These are phyloP conservation scores for Drosophila kuntzei DNA, from an alignment of 2,888 invertebrate species.

Conservation along the genomic window DNA sequence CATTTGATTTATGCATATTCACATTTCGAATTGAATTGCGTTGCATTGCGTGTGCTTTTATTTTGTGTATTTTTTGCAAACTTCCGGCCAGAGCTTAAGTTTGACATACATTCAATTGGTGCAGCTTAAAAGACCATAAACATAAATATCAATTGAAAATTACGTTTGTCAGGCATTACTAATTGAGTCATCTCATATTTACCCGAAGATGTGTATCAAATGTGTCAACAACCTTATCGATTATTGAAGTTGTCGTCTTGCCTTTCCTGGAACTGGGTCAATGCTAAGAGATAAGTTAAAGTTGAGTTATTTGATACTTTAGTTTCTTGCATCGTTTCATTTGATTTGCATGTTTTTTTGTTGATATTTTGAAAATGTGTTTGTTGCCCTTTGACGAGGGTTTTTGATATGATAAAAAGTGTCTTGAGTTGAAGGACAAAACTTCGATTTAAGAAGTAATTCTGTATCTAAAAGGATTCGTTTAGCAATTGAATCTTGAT, in stretches of 20 bases:
- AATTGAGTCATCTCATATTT: conserved; percentile 54
- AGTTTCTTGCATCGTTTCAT: conserved; percentile 34
- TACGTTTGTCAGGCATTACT: conserved; percentile 10
- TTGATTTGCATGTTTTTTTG: conserved; percentile 45
- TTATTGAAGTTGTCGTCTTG: conserved; percentile 40
- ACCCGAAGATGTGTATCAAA: conserved; percentile 36
- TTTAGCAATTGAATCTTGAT: neutral
- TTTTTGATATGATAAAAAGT: conserved; percentile 3
- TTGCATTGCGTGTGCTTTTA: conserved; percentile 25
- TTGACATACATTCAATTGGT: conserved; percentile 70
- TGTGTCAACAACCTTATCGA: conserved; percentile 41
- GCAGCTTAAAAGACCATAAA: conserved; percentile 63
- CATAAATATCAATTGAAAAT: conserved; percentile 12
- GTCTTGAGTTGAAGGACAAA: neutral
- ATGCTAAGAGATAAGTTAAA: conserved; percentile 58
- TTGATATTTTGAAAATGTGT: conserved; percentile 26
- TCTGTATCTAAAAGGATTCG: neutral
- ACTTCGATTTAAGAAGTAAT: neutral
- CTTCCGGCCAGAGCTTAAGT: conserved; percentile 61
- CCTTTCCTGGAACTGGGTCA: conserved; percentile 76
- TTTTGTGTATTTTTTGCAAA: conserved; percentile 47
- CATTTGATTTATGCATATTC: conserved; percentile 76
- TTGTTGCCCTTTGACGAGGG: conserved; percentile 44
- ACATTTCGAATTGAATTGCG: conserved; percentile 59
- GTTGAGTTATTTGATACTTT: conserved; percentile 49